Base-by-base conservation (phyloP, 1,140 invertebrate genomes). In the Temnothorax longispinosus region DNA sequence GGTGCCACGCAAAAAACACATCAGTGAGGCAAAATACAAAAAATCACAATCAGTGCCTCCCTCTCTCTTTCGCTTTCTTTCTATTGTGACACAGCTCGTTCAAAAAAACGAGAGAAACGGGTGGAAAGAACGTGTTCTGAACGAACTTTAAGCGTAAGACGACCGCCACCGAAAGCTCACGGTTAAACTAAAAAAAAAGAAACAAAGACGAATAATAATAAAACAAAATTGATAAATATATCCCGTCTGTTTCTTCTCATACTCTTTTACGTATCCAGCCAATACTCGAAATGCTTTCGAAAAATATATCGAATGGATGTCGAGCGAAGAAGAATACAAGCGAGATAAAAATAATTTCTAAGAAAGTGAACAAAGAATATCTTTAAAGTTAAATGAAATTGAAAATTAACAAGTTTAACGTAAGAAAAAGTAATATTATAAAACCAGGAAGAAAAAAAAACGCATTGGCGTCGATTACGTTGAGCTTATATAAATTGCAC, bases 11-110 rank as follows among this genome's bases (percentile, higher is more conserved):
- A 92, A 92, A 95, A 94, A 94, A 94, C 92, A 92, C 86, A 88
- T 93, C 85, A 90, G 95, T 95, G 94, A 94, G 93, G 91, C 93
- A 95, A 95, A 92, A 95, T 94, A 94, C 95, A 93, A 95, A 94
- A 94, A 94, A 93, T 88, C 90, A 80, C 77, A 89, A 77, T 91
- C 93, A 91, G 91, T 93, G 92, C 87, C 87, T 87, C 80, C 85
- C 89, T 86, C 89, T 81, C 89, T 88, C 87, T 87, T 77, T 69
- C 58, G 41, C 56, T 71, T 77, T 86, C 64, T 54, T 54, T 76
- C 52, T 85, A 88, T 65, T 89, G 80, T 84, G 80, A 84, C 44
- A 75, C 81, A 92, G 87, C 88, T 89, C 80, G 78, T 38, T 13
- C 41, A 71, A 62, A 87, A 87, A 85, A 89, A 85, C 80, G 60